Conservation (phyloP, 2,113 vertebrate genomes). For the Aegithalos caudatus region DNA sequence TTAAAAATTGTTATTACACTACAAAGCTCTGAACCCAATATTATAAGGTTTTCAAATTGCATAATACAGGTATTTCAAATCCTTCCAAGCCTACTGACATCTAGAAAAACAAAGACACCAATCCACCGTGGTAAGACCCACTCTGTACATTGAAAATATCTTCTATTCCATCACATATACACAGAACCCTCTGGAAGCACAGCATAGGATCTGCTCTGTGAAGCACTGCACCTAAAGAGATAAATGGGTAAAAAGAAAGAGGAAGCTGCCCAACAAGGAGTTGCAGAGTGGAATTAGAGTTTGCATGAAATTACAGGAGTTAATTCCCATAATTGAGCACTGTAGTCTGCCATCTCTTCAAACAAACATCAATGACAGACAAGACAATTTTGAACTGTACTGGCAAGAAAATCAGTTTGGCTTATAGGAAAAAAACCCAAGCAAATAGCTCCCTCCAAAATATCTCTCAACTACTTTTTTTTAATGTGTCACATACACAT, state of each 20-base stretch:
- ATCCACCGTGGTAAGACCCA: neutral
- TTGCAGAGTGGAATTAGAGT: neutral
- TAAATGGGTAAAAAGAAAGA: neutral
- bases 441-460: neutral
- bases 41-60: neutral
- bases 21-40: neutral
- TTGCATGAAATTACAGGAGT: neutral
- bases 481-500: accelerated
- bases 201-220: neutral
- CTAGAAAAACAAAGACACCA: neutral
- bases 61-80: neutral
- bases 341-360: neutral
- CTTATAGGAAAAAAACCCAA: neutral
- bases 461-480: neutral
- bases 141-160: neutral
- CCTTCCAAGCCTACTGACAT: neutral
- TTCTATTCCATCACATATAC: neutral
- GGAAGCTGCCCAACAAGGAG: neutral
- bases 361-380: neutral
- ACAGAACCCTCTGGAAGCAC: neutral
- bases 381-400: neutral
- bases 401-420: neutral
- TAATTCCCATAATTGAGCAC: neutral
- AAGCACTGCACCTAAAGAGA: neutral
- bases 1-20: neutral